Conservation (phyloP, 2,113 vertebrate genomes). For the Cheilinus undulatus region DNA sequence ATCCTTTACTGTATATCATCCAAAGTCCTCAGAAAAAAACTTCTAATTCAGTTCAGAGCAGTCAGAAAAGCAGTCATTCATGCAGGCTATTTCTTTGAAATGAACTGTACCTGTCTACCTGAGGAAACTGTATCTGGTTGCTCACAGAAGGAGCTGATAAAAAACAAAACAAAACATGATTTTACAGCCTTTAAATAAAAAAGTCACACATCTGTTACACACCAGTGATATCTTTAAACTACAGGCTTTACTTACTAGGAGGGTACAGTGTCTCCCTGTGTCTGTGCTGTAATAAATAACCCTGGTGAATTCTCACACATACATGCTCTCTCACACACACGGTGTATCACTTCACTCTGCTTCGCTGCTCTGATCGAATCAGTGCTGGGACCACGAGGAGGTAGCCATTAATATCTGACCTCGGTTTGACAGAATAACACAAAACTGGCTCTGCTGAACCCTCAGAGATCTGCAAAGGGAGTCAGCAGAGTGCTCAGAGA, state of each 20-base stretch:
- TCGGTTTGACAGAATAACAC: conserved; percentile 46
- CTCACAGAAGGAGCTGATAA: too few species aligned
- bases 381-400: conserved; percentile 31
- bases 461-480: conserved; percentile 10
- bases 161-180: too few species aligned
- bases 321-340: conserved; percentile 8
- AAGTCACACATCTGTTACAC: too few species aligned
- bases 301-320: conserved; percentile 30
- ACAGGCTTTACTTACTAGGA: conserved; percentile 20
- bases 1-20: too few species aligned
- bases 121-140: too few species aligned
- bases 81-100: too few species aligned
- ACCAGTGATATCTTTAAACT: too few species aligned
- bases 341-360: conserved; percentile 31
- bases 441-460: conserved; percentile 2
- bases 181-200: too few species aligned
- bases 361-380: conserved; percentile 49
- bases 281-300: conserved; percentile 57
- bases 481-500: background rate
- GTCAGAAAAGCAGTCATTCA: too few species aligned
- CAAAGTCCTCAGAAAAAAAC: too few species aligned
- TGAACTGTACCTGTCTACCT: too few species aligned
- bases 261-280: conserved; percentile 9
- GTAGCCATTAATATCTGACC: conserved; percentile 45
- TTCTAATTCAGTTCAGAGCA: too few species aligned